phyloP scores from a whole-genome alignment of 2,113 vertebrate species.

The Cygnus buccinator region DNA sequence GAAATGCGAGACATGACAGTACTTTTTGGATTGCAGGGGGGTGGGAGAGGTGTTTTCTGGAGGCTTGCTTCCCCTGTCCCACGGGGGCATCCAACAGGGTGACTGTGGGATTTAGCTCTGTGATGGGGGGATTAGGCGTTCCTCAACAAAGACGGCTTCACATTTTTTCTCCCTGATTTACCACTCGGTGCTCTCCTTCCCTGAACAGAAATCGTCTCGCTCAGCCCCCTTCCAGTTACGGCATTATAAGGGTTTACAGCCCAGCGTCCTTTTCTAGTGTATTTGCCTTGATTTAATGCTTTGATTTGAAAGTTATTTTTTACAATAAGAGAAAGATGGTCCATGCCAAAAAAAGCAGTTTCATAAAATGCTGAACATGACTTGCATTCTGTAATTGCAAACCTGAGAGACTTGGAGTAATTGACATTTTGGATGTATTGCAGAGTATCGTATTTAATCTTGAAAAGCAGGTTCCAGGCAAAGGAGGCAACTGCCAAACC shows the following conservation, averaged over 20 bases:
- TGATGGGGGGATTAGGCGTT: slow-evolving; percentile 54
- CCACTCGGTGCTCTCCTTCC: neutral
- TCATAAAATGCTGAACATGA: slow-evolving; percentile 74
- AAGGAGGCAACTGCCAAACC: slow-evolving; percentile 69
- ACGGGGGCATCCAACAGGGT: neutral
- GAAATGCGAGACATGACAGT: neutral
- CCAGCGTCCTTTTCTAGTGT: slow-evolving; percentile 8
- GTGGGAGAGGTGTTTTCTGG: slow-evolving; percentile 29
- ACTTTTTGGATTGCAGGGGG: neutral
- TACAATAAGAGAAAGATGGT: slow-evolving; percentile 68
- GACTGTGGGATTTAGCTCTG: slow-evolving; percentile 42
- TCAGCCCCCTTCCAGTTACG: slow-evolving; percentile 1
- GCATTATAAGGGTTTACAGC: slow-evolving; percentile 5
- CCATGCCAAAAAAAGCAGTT: slow-evolving; percentile 78
- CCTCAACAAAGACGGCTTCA: slow-evolving; percentile 9
- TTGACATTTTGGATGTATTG: slow-evolving; percentile 75
- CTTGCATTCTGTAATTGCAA: slow-evolving; percentile 78
- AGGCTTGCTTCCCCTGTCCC: neutral
- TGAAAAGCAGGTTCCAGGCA: slow-evolving; percentile 75
- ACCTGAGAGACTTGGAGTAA: slow-evolving; percentile 74
- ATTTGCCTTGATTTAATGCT: slow-evolving; percentile 76
- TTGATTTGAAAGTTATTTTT: slow-evolving; percentile 78
- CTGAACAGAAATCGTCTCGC: neutral
- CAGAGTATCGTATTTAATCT: slow-evolving; percentile 73
- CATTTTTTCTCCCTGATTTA: slow-evolving; percentile 51